These are phyloP conservation scores for Xestoiulus laeticollis DNA, from an alignment of 2,888 invertebrate species.

Conservation along the genomic window DNA sequence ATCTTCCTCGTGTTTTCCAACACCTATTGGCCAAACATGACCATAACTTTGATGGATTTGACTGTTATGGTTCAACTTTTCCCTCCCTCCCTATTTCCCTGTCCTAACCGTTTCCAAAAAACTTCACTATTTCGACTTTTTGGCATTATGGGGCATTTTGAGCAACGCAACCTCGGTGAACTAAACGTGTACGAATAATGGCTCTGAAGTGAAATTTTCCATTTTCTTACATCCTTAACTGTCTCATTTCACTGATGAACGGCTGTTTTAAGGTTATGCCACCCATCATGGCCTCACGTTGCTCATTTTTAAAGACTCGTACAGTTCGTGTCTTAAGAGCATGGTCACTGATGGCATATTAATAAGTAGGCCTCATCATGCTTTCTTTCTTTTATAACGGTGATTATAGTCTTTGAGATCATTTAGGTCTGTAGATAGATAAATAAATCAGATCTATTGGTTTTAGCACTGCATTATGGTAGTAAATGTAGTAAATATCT, in stretches of 20 bases:
- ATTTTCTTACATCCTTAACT: background rate
- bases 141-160: background rate
- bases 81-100: background rate
- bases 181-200: background rate
- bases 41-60: background rate
- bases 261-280: background rate
- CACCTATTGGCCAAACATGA: background rate
- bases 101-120: background rate
- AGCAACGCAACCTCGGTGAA: background rate
- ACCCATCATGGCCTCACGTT: background rate
- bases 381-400: background rate
- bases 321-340: background rate
- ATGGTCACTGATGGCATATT: background rate
- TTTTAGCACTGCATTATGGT: no score
- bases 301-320: background rate
- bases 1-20: background rate
- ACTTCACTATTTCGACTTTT: background rate
- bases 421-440: no score
- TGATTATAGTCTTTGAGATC: background rate
- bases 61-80: conserved; percentile 12
- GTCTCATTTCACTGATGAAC: background rate
- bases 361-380: background rate
- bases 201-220: background rate
- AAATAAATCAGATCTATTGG: no score
- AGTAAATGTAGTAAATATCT: no score